Percentiles rank a stretch among this genome's conserved stretches.
Conservation (phyloP, 2,888 invertebrate genomes). For the Vesta saturnalis region DNA sequence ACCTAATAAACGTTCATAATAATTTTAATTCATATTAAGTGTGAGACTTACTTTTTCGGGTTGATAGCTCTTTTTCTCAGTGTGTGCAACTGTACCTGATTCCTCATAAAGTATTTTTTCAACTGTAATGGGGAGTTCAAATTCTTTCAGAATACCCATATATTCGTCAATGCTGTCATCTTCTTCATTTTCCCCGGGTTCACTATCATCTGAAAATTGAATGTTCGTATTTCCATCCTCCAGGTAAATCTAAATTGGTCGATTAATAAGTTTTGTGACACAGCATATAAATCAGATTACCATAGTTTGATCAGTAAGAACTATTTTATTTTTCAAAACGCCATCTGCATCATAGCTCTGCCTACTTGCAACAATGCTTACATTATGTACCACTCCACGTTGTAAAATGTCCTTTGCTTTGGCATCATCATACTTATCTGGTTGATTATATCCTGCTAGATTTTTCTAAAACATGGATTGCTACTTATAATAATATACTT, state of each 20-base stretch:
- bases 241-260: not conserved
- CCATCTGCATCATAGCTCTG: constrained; percentile 14
- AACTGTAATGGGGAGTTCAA: constrained; percentile 2
- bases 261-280: not conserved
- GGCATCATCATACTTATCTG: not conserved
- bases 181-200: not conserved
- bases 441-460: not conserved
- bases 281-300: not conserved
- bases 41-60: constrained; percentile 4
- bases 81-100: not conserved
- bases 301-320: not conserved
- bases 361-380: constrained; percentile 2
- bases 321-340: not conserved
- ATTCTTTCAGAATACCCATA: constrained; percentile 11
- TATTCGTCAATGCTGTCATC: not conserved
- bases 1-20: constrained; percentile 13
- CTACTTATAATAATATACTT: no score
- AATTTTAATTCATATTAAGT: not conserved
- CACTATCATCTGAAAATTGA: not conserved
- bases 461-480: not conserved
- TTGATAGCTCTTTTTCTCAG: not conserved
- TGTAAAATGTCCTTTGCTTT: no score
- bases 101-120: not conserved
- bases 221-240: constrained; percentile 15
- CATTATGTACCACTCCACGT: no score